Percentiles rank a stretch among this genome's conserved stretches.
Evolutionary conservation across 1,140 invertebrate genomes (phyloP).

Genomic region (Scaptodrosophila lebanonensis): DNA sequence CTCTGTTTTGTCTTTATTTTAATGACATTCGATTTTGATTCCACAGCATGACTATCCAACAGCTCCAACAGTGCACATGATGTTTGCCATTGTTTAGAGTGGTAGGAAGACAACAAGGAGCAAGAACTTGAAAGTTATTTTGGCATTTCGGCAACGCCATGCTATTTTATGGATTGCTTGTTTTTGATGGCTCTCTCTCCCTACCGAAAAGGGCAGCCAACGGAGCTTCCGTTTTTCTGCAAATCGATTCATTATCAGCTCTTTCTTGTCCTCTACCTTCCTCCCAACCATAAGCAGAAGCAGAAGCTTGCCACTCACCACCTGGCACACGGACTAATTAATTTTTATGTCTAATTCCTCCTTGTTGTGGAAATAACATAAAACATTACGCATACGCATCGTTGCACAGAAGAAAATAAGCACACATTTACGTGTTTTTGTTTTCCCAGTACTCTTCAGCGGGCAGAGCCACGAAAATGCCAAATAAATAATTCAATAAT

Average conservation of each 20-base stretch:
- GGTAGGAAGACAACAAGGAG: constrained; percentile 8
- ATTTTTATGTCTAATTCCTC: constrained; percentile 40
- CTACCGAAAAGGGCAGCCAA: constrained; percentile 3
- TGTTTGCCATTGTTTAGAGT: constrained; percentile 41
- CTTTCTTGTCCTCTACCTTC: constrained; percentile 31
- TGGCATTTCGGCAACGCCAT: constrained; percentile 8
- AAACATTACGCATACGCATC: constrained; percentile 54
- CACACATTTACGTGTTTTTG: constrained; percentile 28
- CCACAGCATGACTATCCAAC: constrained; percentile 26
- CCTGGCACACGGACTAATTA: constrained; percentile 59
- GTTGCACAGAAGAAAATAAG: constrained; percentile 62
- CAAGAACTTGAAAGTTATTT: constrained; percentile 22
- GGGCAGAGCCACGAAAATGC: too few species aligned
- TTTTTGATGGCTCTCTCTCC: constrained; percentile 31
- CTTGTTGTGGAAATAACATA: constrained; percentile 17
- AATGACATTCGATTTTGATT: constrained; percentile 65
- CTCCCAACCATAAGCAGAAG: constrained; percentile 23
- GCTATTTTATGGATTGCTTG: too few species aligned
- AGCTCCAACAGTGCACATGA: constrained; percentile 23
- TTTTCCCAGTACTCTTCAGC: background rate
- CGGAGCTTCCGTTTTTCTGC: constrained; percentile 6
- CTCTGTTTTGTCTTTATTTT: constrained; percentile 41
- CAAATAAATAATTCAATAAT: constrained; percentile 61
- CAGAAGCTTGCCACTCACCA: background rate
- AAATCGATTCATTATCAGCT: constrained; percentile 42